Evolutionary conservation across 2,888 invertebrate species (phyloP).

Genomic region (Leucoma salicis): DNA sequence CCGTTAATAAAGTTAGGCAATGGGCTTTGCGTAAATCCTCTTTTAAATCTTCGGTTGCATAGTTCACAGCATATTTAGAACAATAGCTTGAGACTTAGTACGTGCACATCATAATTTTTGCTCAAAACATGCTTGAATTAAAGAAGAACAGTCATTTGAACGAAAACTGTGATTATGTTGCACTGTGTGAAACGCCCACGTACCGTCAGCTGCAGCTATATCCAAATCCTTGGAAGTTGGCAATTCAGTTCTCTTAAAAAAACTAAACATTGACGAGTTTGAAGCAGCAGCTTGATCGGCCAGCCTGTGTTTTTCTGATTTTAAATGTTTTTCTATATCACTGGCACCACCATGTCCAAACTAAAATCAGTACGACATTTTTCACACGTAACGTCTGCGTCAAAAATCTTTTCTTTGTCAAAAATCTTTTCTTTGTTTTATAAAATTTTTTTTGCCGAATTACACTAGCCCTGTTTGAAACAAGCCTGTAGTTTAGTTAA

Average conservation of each 20-base stretch:
- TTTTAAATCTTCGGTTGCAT: slow-evolving; percentile 13
- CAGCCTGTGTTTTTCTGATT: slow-evolving; percentile 32
- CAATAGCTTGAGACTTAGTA: slow-evolving; percentile 21
- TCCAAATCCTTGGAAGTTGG: slow-evolving; percentile 28
- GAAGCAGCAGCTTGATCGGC: slow-evolving; percentile 24
- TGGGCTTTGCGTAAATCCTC: slow-evolving; percentile 25
- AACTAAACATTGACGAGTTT: slow-evolving; percentile 17
- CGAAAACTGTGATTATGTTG: slow-evolving; percentile 18
- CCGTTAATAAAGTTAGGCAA: slow-evolving; percentile 33
- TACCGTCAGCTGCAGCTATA: slow-evolving; percentile 17
- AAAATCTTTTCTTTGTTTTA: not conserved
- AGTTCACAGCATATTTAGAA: slow-evolving; percentile 35
- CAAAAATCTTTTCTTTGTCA: not conserved
- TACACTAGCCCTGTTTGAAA: no score
- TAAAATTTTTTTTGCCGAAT: no score
- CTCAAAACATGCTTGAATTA: slow-evolving; percentile 32
- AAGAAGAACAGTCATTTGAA: slow-evolving; percentile 7
- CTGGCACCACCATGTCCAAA: not conserved
- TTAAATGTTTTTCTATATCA: slow-evolving; percentile 27
- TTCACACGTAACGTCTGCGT: slow-evolving; percentile 13
- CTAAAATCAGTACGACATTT: slow-evolving; percentile 32
- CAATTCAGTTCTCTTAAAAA: slow-evolving; percentile 22
- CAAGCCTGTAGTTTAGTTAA: no score
- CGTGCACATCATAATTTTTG: slow-evolving; percentile 38
- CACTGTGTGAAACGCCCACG: slow-evolving; percentile 19